These are phyloP conservation scores for Anguilla marmorata DNA, from an alignment of 2,797 vertebrate species.

Conservation along the genomic window DNA sequence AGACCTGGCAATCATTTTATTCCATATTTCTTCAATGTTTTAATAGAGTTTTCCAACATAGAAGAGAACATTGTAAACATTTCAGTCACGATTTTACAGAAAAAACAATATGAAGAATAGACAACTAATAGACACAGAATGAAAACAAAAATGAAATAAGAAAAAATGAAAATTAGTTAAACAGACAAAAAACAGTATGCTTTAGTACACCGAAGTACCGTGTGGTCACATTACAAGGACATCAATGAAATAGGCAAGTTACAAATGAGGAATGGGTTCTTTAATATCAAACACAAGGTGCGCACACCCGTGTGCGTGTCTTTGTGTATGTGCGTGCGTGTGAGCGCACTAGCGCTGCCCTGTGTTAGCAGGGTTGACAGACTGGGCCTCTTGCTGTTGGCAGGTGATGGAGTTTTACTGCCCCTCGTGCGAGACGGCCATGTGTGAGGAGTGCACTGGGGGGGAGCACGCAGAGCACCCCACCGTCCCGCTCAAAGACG, in stretches of 20 bases:
- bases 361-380: not conserved
- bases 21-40: not conserved
- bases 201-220: not conserved
- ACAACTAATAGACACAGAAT: not conserved
- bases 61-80: not conserved
- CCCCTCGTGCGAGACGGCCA: slow-evolving; percentile 93
- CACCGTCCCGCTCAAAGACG: slow-evolving; percentile 90
- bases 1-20: not conserved
- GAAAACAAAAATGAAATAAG: not conserved
- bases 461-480: slow-evolving; percentile 92
- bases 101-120: not conserved
- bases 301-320: not conserved
- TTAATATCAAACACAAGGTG: not conserved
- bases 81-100: not conserved
- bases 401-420: slow-evolving; percentile 98
- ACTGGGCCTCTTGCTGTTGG: not conserved
- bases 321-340: not conserved
- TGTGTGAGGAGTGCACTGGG: slow-evolving; percentile 92
- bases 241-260: not conserved
- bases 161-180: not conserved
- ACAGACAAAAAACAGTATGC: not conserved
- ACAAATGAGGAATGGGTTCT: not conserved
- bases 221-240: not conserved
- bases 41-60: not conserved
- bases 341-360: not conserved